A percentile compares a stretch with the other conserved stretches of the same genome.
These are phyloP conservation scores for Cylindroiulus punctatus DNA, from an alignment of 2,888 invertebrate genomes.

Conservation along the genomic window DNA sequence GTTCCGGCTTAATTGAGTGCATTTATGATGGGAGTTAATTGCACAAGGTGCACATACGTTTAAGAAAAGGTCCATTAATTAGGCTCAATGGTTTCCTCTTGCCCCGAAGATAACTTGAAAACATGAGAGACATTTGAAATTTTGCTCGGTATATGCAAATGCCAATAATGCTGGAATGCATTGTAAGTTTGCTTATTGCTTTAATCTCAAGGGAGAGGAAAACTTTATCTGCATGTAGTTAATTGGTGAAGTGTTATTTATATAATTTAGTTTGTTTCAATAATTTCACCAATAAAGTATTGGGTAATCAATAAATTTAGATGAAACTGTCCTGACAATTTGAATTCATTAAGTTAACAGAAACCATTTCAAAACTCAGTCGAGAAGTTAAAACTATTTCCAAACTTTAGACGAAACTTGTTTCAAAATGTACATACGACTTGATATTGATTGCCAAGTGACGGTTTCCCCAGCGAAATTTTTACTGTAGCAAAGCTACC, in stretches of 20 bases:
- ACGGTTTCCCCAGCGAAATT: background rate
- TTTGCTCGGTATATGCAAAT: background rate
- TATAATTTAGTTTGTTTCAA: too few relatives aligned
- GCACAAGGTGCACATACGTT: background rate
- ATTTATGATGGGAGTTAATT: conserved; percentile 29
- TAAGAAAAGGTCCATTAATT: conserved; percentile 26
- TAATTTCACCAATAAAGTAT: too few relatives aligned
- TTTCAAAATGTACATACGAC: too few relatives aligned
- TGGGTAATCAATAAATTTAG: too few relatives aligned
- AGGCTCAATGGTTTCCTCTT: background rate
- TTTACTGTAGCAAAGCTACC: background rate
- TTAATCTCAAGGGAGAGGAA: background rate
- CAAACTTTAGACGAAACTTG: too few relatives aligned
- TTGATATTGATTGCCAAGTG: background rate
- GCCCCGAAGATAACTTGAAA: background rate
- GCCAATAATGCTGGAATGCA: background rate
- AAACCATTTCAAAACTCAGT: too few relatives aligned
- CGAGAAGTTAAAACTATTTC: too few relatives aligned
- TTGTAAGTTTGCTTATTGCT: background rate
- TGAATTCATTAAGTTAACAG: too few relatives aligned
- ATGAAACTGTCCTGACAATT: too few relatives aligned
- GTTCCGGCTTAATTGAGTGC: conserved; percentile 1
- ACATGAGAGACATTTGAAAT: background rate
- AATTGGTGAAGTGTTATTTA: too few relatives aligned
- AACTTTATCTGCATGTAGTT: background rate